phyloP scores from a whole-genome alignment of 1,140 invertebrate species.

The Yoshiicerus persimilis region DNA sequence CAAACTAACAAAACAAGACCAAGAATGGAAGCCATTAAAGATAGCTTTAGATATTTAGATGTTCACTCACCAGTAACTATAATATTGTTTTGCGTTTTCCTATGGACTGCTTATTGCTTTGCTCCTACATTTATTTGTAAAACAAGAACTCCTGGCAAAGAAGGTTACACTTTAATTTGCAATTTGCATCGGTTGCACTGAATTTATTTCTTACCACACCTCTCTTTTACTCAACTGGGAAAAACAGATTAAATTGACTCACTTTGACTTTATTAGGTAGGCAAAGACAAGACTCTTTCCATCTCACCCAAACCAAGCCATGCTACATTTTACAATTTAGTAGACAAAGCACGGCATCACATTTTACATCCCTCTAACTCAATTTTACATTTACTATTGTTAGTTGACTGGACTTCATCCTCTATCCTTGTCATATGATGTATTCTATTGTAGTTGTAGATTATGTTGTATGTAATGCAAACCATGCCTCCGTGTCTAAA shows the following conservation, averaged over 20 bases:
- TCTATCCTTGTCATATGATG: too few species aligned
- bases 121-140: background rate
- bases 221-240: background rate
- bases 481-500: too few species aligned
- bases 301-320: background rate
- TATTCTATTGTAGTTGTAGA: too few species aligned
- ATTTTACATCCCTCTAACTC: background rate
- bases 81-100: background rate
- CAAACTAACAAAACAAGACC: background rate
- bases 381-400: background rate
- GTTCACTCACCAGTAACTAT: background rate
- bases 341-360: background rate
- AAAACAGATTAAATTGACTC: background rate
- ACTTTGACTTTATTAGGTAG: background rate
- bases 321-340: background rate
- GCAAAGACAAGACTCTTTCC: background rate
- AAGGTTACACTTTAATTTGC: conserved; percentile 10
- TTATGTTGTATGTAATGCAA: too few species aligned
- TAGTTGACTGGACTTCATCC: background rate
- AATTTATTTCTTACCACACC: conserved; percentile 8
- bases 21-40: background rate
- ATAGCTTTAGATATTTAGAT: background rate
- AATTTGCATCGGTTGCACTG: conserved; percentile 1
- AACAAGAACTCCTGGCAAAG: background rate
- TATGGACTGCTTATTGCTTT: background rate